Evolutionary conservation across 2,113 vertebrate species (phyloP), one percentile per base, ranked within the genome.

Genomic region (Neoarius graeffei): DNA sequence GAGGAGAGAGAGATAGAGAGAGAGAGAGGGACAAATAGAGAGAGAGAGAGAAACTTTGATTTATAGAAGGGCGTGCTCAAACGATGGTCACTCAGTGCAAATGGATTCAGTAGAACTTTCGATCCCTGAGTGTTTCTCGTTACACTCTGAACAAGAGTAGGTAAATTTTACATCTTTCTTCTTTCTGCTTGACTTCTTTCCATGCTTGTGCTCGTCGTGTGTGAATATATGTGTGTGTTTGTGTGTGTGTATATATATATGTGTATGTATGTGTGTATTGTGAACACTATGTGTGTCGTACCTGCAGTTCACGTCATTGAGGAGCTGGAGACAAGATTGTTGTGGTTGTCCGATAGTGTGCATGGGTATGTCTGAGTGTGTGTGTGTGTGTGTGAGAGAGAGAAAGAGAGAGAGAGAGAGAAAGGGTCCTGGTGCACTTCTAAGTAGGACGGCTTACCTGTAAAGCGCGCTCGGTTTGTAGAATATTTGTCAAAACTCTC

Each of bases 141-240:
- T 98, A 96, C 98, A 98, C 97, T 99, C 98, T 97, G 97, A 99
- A 95, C 97, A 98, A 97, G 97, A 99, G 98, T 99, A 98, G 97
- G 98, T 99, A 97, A 96, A 97, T 96, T 96, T 97, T 96, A 93
- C 94, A 95, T 93, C 93, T 91, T 92, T 92, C 79, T 91, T 91
- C 90, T 20, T 94, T 95, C 86, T 92, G 42, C 85, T 64, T 88
- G 85, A 77, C 35, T 90, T 54, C 62, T 85, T 88, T 81, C 86
- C 91, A 91, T 92, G 92, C 62, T 82, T 76, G n/a, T 90, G 82
- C 67, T 79, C 84, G 73, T 89, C 2, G 35, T 42, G 2, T 42
- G 42, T 42, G 42, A 3, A 42, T 77, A 60, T 81, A 30, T 67
- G 83, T 91, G 90, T 89, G 84, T 73, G 42, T 87, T 85, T 64